phyloP scores from a whole-genome alignment of 2,888 invertebrate genomes.

The Hemicrepidius hirtus region DNA sequence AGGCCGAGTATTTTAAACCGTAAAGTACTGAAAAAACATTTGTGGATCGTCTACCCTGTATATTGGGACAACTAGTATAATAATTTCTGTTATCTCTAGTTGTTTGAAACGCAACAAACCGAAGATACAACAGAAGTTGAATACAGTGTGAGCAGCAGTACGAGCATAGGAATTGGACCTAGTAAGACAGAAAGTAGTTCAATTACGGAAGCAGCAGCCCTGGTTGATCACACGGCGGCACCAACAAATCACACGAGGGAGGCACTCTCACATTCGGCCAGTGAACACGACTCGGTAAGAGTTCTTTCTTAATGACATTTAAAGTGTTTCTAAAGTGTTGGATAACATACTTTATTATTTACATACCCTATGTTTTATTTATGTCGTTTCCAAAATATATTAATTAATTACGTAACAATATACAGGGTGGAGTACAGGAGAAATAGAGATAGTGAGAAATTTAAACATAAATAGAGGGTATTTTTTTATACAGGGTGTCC shows the following conservation, averaged over 20 bases:
- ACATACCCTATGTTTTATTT: no score
- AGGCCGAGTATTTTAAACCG: no score
- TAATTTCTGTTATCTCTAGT: slow-evolving; percentile 24
- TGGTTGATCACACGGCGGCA: slow-evolving; percentile 50
- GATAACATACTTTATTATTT: slow-evolving; percentile 10
- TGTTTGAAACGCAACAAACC: slow-evolving; percentile 53
- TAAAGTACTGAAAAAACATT: no score
- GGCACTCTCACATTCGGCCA: slow-evolving; percentile 83
- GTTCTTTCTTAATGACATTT: slow-evolving; percentile 22
- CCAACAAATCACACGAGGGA: slow-evolving; percentile 76
- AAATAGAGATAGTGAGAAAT: no score
- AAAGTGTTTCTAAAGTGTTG: not conserved
- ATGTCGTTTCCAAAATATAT: no score
- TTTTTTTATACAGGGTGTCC: no score
- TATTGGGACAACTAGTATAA: no score
- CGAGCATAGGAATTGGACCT: slow-evolving; percentile 62
- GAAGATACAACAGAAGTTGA: slow-evolving; percentile 68
- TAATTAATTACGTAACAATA: no score
- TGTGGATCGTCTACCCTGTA: no score
- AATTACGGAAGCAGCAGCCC: slow-evolving; percentile 57
- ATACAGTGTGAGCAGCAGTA: slow-evolving; percentile 70
- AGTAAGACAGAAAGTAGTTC: slow-evolving; percentile 73
- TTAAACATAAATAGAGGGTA: no score
- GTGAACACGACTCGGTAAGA: slow-evolving; percentile 86
- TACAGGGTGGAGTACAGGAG: no score